Evolutionary conservation across 2,888 invertebrate genomes (phyloP), one percentile per base, ranked within the genome.

Genomic region (Orchesella flavescens): DNA sequence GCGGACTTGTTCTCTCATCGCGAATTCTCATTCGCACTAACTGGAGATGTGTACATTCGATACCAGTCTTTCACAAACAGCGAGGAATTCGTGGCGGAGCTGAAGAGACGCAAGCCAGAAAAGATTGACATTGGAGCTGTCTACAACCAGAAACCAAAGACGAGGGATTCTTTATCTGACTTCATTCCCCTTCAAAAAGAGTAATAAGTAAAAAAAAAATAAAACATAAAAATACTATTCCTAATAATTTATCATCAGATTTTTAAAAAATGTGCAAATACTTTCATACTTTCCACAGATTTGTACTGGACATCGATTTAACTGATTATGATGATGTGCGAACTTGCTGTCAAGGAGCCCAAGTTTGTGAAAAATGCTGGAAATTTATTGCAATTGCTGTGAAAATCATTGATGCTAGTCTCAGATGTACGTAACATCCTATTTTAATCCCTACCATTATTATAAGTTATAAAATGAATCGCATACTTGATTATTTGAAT

Each of bases 71-170:
- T 97, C 89, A 92, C 92, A 80, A 93, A 93, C 86, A 93, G 93
- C 84, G 93, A 94, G 84, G 96, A 97, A 86, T 92, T 99, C 88
- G 94, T 95, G 89, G 93, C 93, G 94, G 96, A 88, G 92, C 99
- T 53, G 93, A 94, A 89, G 93, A 93, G 88, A 93, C 93, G 89
- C 93, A 93, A 88, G 99, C 99, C 0, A 92, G 94, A n/a, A 87
- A 99, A 99, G 91, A 95, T 99, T 88, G 99, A 99, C 91, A 96
- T 89, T 99, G 99, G 65, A 34, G 34, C 97, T 34, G 94, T 98
- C 13, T 97, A 95, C 89, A 93, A 85, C 43, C 83, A 86, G 21
- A 82, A 93, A 90, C 94, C 94, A 9, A 93, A 92, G 87, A 90
- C 91, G 24, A 90, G 34, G 91, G 89, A 90, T 72, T 90, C 89